Conservation (phyloP, 1,140 invertebrate genomes). For the Steinernema feltiae region DNA sequence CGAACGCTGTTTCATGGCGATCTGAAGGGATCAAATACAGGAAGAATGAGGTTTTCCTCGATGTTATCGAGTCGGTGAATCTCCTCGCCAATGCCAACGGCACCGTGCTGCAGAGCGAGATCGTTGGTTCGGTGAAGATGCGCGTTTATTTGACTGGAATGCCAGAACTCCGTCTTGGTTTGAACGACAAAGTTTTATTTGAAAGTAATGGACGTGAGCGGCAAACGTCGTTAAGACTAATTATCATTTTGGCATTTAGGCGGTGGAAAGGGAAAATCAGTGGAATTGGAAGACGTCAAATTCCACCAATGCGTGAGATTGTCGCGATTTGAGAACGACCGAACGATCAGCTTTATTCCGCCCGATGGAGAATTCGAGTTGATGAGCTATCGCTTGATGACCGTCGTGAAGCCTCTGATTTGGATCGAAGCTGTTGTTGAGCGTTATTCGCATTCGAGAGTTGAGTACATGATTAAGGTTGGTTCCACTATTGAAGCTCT, state of each 20-base stretch:
- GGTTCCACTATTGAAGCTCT: constrained; percentile 17
- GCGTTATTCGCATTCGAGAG: constrained; percentile 62
- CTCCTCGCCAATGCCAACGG: constrained; percentile 91
- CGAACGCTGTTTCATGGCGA: constrained; percentile 98
- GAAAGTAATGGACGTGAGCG: constrained; percentile 83
- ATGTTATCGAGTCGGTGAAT: constrained; percentile 99
- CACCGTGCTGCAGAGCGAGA: constrained; percentile 93
- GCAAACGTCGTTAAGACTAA: neutral
- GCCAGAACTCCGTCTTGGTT: constrained; percentile 92
- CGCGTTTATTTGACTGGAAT: constrained; percentile 96
- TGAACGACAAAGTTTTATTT: constrained; percentile 98
- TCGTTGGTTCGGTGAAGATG: constrained; percentile 99
- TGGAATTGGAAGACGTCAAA: constrained; percentile 64
- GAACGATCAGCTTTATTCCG: constrained; percentile 64
- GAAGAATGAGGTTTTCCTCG: constrained; percentile 99
- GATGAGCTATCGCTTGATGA: constrained; percentile 61
- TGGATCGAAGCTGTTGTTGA: constrained; percentile 63
- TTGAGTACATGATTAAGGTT: constrained; percentile 88
- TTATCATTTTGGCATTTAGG: constrained; percentile 31
- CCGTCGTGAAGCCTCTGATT: constrained; percentile 62
- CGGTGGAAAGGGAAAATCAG: constrained; percentile 59
- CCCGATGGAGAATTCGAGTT: constrained; percentile 64
- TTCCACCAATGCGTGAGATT: constrained; percentile 65
- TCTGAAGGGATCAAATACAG: constrained; percentile 98
- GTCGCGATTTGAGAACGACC: constrained; percentile 64